Percentiles rank a stretch among this genome's conserved stretches.
These are phyloP conservation scores for Synchiropus splendidus DNA, from an alignment of 2,113 vertebrate species.

Conservation along the genomic window DNA sequence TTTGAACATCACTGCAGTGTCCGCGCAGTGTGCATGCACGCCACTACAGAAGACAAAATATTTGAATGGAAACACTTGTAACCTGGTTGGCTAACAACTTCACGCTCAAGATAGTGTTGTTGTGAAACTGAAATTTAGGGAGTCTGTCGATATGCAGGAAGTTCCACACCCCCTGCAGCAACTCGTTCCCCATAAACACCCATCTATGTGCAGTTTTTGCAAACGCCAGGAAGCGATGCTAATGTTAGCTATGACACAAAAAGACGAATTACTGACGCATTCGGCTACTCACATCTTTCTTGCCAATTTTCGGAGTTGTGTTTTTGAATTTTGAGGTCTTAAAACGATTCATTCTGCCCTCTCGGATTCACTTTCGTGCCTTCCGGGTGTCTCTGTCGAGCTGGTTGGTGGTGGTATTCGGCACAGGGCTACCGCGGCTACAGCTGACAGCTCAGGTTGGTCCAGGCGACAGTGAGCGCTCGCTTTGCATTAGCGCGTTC, in stretches of 20 bases:
- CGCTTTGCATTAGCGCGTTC: conserved; percentile 6
- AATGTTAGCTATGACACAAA: conserved; percentile 6
- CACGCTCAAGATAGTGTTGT: background rate
- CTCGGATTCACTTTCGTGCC: conserved; percentile 47
- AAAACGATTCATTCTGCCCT: conserved; percentile 82
- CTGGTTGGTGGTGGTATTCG: conserved; percentile 28
- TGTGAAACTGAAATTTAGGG: conserved; percentile 4
- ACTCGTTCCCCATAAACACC: conserved; percentile 28
- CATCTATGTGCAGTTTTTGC: background rate
- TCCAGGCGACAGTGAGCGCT: conserved; percentile 7
- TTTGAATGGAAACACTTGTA: too few relatives aligned
- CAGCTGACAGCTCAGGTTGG: conserved; percentile 45
- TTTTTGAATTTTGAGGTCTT: conserved; percentile 88
- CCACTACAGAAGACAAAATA: too few relatives aligned
- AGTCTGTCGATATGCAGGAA: conserved; percentile 62
- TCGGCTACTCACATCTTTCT: conserved; percentile 74
- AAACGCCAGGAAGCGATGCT: conserved; percentile 18
- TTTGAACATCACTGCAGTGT: background rate
- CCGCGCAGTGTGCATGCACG: background rate
- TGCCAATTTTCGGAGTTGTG: conserved; percentile 74
- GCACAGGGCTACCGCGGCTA: conserved; percentile 14
- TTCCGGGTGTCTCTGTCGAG: conserved; percentile 63
- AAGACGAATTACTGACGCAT: background rate
- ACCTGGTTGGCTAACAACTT: background rate
- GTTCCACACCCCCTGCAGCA: conserved; percentile 45